Evolutionary conservation across 2,888 invertebrate species (phyloP), one percentile per base, ranked within the genome.

Genomic region (Uropetala carovei): DNA sequence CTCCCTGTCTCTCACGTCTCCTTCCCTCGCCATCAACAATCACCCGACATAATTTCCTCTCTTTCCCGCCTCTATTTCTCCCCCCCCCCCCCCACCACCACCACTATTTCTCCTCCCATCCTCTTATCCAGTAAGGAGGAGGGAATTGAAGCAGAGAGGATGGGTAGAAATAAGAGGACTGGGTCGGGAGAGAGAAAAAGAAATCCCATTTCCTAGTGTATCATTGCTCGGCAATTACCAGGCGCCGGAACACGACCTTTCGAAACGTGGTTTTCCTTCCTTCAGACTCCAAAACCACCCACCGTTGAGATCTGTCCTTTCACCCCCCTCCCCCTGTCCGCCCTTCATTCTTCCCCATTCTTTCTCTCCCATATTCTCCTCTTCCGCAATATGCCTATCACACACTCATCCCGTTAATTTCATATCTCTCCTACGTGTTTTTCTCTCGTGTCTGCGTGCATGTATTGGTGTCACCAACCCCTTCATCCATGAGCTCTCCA

Each of bases 231-330:
- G 84, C 84, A 84, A 84, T 84, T 84, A 84, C 84, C 56, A 43
- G 84, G 84, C 84, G 84, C 84, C 84, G n/a, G 84, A 84, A 56
- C 84, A 84, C 84, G 84, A 84, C 84, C 84, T 84, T 56, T 84
- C 56, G 84, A 43, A 84, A 56, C 84, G 84, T 84, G 84, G 57
- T 84, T 84, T 84, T n/a, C 83, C 30, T 43, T 27, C 56, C n/a
- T 10, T n/a, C 84, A 84, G 75, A n/a, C 75, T 75, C 75, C 75
- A 75, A 56, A 84, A 56, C 84, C 84, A 84, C 84, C 84, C 84
- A 84, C 84, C 18, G 84, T 68, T 68, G 18, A 64, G 64, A 64
- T 64, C 68, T 7, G 13, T 68, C 14, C 43, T 9, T 0, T 18
- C 14, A 82, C 16, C 68, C 14, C 68, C 16, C 68, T n/a, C 68